Evolutionary conservation across 2,797 vertebrate genomes (phyloP).

Genomic region (Mus spretus): DNA sequence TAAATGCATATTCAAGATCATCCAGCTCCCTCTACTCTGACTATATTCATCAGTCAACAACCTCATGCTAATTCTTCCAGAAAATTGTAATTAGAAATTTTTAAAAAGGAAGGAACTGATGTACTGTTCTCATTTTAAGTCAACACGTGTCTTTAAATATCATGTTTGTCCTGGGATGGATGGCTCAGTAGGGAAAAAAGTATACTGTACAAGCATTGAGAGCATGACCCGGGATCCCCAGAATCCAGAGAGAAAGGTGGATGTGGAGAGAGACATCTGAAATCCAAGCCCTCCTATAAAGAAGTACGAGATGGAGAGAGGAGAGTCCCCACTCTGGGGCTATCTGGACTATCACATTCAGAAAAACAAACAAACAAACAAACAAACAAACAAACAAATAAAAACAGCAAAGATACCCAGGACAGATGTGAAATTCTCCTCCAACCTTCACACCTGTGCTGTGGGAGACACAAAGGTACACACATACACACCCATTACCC

Average conservation of each 20-base stretch:
- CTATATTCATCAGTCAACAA: neutral
- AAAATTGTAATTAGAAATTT: neutral
- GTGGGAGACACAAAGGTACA: neutral
- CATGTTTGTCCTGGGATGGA: neutral
- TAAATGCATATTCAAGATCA: neutral
- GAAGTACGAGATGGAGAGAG: neutral
- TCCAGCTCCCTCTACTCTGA: neutral
- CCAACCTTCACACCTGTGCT: neutral
- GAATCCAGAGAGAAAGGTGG: neutral
- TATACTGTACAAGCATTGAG: neutral
- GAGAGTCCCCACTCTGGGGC: neutral
- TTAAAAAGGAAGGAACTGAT: neutral
- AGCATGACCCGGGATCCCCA: neutral
- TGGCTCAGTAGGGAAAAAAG: neutral
- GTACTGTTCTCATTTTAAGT: neutral
- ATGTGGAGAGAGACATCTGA: neutral
- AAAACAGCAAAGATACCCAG: neutral
- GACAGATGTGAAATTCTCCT: too few relatives aligned
- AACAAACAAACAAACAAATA: neutral
- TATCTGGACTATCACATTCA: neutral
- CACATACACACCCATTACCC: neutral
- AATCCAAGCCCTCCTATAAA: neutral
- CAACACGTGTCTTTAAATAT: neutral
- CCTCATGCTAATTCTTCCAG: slow-evolving; percentile 13
- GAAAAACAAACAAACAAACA: neutral